Percentiles rank a stretch among this genome's conserved stretches.
These are phyloP conservation scores for Carassius auratus DNA, from an alignment of 2,113 vertebrate species.

Conservation along the genomic window DNA sequence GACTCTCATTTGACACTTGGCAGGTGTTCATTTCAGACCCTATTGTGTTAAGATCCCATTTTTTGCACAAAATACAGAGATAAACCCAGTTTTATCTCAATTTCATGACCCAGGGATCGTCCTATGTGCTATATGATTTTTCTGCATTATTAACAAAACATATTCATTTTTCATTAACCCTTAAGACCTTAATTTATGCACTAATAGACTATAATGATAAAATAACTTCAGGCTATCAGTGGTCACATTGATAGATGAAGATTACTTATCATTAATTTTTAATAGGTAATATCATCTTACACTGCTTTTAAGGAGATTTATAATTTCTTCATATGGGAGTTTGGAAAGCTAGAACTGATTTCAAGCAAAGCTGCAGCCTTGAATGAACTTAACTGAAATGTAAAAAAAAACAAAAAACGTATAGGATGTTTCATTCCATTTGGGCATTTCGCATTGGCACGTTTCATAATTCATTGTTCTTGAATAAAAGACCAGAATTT, in stretches of 20 bases:
- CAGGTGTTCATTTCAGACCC: neutral
- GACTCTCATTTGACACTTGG: neutral
- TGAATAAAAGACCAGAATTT: neutral
- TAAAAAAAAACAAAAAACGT: no score
- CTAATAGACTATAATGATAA: conserved; percentile 76
- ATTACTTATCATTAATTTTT: conserved; percentile 72
- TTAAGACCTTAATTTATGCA: conserved; percentile 75
- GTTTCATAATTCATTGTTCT: conserved; percentile 9
- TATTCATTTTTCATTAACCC: conserved; percentile 78
- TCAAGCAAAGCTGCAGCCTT: neutral
- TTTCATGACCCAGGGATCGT: conserved; percentile 60
- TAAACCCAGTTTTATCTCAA: conserved; percentile 12
- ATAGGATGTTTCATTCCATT: neutral
- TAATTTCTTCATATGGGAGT: conserved; percentile 1
- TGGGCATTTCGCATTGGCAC: neutral
- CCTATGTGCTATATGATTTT: conserved; percentile 70
- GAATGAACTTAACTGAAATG: neutral
- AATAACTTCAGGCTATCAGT: conserved; percentile 75
- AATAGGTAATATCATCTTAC: conserved; percentile 66
- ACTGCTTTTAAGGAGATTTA: conserved; percentile 32
- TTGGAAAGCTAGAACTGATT: neutral
- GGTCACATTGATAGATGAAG: conserved; percentile 74
- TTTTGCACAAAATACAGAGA: neutral
- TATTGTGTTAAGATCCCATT: neutral
- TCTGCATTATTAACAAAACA: conserved; percentile 76